phyloP scores from a whole-genome alignment of 2,113 vertebrate species.

The Octodon degus region DNA sequence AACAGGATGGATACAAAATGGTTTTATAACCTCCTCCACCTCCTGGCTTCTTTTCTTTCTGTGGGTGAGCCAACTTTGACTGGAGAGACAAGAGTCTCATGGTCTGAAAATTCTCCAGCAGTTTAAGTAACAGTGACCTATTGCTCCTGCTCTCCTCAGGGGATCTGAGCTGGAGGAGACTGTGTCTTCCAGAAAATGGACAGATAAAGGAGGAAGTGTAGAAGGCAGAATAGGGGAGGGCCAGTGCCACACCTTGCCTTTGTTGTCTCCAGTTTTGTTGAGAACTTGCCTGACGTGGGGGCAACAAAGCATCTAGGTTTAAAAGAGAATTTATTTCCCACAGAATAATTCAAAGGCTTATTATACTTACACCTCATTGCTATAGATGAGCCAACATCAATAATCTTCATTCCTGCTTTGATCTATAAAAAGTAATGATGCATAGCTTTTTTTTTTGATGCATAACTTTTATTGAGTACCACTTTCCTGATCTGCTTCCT shows the following conservation, averaged over 20 bases:
- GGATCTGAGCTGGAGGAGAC: constrained; percentile 44
- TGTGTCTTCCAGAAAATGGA: constrained; percentile 45
- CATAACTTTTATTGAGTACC: background rate
- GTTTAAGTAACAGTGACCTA: constrained; percentile 71
- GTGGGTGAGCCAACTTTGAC: constrained; percentile 63
- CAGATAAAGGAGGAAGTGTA: background rate
- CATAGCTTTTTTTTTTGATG: background rate
- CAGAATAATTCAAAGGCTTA: background rate
- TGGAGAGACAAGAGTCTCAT: constrained; percentile 75
- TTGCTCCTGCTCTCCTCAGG: constrained; percentile 74
- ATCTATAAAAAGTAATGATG: constrained; percentile 17
- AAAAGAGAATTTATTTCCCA: constrained; percentile 50
- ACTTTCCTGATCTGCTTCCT: background rate
- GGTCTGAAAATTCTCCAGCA: constrained; percentile 78
- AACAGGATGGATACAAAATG: constrained; percentile 76
- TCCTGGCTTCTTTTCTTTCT: constrained; percentile 73
- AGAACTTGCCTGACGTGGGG: constrained; percentile 16
- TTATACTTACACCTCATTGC: constrained; percentile 4
- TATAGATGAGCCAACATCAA: constrained; percentile 24
- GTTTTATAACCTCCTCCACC: constrained; percentile 75
- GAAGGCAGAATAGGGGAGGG: background rate
- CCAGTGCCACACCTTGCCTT: background rate
- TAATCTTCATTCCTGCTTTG: constrained; percentile 57
- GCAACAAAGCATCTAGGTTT: constrained; percentile 6
- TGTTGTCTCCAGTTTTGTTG: background rate